A percentile compares a stretch with the other conserved stretches of the same genome.
Conservation (phyloP, 2,888 invertebrate species). For the Torymus texanus region DNA sequence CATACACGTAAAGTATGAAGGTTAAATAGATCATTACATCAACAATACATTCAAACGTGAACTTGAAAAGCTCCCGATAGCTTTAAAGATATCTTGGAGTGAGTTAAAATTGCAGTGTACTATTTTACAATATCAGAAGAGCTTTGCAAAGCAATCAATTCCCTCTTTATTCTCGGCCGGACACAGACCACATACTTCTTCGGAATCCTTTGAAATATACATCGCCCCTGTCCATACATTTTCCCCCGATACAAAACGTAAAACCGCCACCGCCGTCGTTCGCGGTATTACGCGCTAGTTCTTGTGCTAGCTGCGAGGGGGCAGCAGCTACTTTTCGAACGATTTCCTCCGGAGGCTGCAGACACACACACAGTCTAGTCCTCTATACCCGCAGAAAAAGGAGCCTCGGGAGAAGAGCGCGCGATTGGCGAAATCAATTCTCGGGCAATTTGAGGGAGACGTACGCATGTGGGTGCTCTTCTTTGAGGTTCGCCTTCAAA, state of each 20-base stretch:
- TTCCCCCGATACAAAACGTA: constrained; percentile 11
- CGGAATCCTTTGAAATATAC: neutral
- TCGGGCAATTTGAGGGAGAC: constrained; percentile 64
- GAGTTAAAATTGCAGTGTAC: neutral
- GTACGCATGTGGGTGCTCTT: constrained; percentile 55
- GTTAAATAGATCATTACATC: too few relatives aligned
- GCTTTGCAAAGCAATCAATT: constrained; percentile 3
- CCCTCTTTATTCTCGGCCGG: constrained; percentile 4
- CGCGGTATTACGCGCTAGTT: neutral
- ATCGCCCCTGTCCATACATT: neutral
- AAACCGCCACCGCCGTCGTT: neutral
- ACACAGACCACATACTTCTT: neutral
- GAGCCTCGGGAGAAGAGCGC: neutral
- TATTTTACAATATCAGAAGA: neutral
- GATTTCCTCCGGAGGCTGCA: constrained; percentile 15
- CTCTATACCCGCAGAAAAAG: neutral
- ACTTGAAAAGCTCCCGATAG: too few relatives aligned
- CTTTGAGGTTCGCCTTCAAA: constrained; percentile 62
- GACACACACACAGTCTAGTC: too few relatives aligned
- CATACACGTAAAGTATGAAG: too few relatives aligned
- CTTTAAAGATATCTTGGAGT: too few relatives aligned
- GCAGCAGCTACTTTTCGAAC: constrained; percentile 45
- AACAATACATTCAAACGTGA: too few relatives aligned
- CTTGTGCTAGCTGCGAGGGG: constrained; percentile 10
- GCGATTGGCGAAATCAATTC: constrained; percentile 70